Evolutionary conservation across 2,797 vertebrate species (phyloP).

Genomic region (Rhincodon typus): DNA sequence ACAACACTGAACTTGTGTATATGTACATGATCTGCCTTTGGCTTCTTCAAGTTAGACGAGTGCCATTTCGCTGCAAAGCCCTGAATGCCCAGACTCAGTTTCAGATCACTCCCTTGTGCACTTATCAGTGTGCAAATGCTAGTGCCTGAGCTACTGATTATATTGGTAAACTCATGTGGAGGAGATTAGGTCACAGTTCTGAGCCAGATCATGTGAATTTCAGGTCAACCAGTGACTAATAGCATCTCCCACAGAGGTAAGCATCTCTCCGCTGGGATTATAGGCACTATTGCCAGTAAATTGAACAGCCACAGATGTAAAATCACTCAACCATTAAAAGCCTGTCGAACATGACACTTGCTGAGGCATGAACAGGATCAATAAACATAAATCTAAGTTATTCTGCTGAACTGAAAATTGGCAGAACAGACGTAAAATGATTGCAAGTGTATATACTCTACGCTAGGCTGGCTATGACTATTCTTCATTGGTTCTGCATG

Average conservation of each 20-base stretch:
- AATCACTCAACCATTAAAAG: conserved; percentile 58
- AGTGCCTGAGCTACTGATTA: conserved; percentile 40
- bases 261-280: conserved; percentile 51
- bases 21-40: background rate
- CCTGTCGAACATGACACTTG: conserved; percentile 54
- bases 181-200: conserved; percentile 46
- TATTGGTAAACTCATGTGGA: conserved; percentile 42
- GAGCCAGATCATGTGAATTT: conserved; percentile 55
- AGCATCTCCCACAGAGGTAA: conserved; percentile 45
- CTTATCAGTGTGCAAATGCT: background rate
- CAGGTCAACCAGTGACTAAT: conserved; percentile 57
- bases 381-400: conserved; percentile 55
- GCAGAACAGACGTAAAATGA: conserved; percentile 45
- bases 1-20: background rate
- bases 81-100: background rate
- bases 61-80: background rate
- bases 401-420: conserved; percentile 44
- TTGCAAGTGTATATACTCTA: conserved; percentile 18
- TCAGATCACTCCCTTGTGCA: background rate
- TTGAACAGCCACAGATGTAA: conserved; percentile 47
- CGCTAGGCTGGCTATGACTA: background rate
- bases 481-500: background rate
- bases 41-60: background rate
- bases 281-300: conserved; percentile 42
- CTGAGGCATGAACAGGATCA: conserved; percentile 59